Evolutionary conservation across 2,888 invertebrate species (phyloP).

Genomic region (Busseola fusca): DNA sequence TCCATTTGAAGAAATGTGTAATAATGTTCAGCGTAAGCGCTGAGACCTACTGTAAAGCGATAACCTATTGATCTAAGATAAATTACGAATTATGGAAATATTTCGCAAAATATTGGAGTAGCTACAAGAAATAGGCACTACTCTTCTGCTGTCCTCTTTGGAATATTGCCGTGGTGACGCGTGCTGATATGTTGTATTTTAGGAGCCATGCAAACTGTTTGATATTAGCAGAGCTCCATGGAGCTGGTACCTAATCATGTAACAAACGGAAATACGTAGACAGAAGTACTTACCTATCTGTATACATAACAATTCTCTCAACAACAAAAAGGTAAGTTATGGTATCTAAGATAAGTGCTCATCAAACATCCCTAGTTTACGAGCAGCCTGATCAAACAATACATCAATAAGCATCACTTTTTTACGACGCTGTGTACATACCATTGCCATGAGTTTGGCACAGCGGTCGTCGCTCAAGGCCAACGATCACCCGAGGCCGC

Average conservation of each 20-base stretch:
- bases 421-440: slow-evolving; percentile 23
- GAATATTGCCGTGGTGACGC: too few species aligned
- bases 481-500: slow-evolving; percentile 20
- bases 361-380: slow-evolving; percentile 21
- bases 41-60: not conserved
- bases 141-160: not conserved
- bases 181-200: not conserved
- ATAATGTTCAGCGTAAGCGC: not conserved
- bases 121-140: not conserved
- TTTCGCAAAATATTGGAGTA: not conserved
- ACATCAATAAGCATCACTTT: slow-evolving; percentile 25
- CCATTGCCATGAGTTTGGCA: slow-evolving; percentile 15
- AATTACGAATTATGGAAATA: not conserved
- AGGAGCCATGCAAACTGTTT: not conserved
- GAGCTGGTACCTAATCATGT: not conserved
- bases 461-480: slow-evolving; percentile 46
- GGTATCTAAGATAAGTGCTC: slow-evolving; percentile 1
- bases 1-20: not conserved
- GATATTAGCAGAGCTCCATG: not conserved
- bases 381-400: slow-evolving; percentile 38
- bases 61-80: not conserved
- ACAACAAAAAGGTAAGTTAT: not conserved
- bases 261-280: not conserved
- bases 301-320: not conserved
- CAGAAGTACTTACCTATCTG: not conserved